Evolutionary conservation across 2,113 vertebrate genomes (phyloP), one percentile per base, ranked within the genome.

Genomic region (Epinephelus cyanopodus): DNA sequence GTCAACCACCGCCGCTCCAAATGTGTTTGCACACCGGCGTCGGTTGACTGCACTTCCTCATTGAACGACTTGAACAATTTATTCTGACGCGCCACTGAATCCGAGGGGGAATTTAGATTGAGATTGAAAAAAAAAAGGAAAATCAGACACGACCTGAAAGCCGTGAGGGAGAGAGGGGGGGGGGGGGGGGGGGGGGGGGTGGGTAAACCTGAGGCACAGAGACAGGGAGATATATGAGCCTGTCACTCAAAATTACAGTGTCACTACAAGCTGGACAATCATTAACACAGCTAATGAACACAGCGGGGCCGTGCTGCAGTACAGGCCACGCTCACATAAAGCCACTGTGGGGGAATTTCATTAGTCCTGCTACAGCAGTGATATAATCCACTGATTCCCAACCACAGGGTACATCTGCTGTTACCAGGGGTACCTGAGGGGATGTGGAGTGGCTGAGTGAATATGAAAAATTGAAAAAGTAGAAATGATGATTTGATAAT

Each of bases 41-140:
- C 87, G 84, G 85, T 91, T 90, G 74, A 87, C 85, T 93, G 92
- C 87, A 83, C 90, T 90, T 93, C 88, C 90, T 93, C 89, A 92
- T 85, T 93, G 90, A 92, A 89, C 81, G 60, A 86, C 87, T 88
- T 73, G 57, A 92, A 90, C 89, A 84, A 91, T 93, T 91, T 93
- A 92, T 92, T 92, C 83, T 81, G 87, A 93, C 74, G 81, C 64
- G 52, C 80, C 42, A 45, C 83, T 73, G 80, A 92, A 92, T 92
- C 87, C 72, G 17, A 92, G 72, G 27, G 82, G 90, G 84, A 90
- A 87, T 93, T 92, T 89, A 92, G 87, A 93, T 92, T 83, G 84
- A 91, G 72, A 88, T 72, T 60, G 56, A 69, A 84, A 89, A 87
- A 84, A 79, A 84, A 80, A 42, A 78, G 69, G 27, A 73, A 77